A percentile compares a stretch with the other conserved stretches of the same genome.
These are phyloP conservation scores for Busseola fusca DNA, from an alignment of 2,888 invertebrate species.

Conservation along the genomic window DNA sequence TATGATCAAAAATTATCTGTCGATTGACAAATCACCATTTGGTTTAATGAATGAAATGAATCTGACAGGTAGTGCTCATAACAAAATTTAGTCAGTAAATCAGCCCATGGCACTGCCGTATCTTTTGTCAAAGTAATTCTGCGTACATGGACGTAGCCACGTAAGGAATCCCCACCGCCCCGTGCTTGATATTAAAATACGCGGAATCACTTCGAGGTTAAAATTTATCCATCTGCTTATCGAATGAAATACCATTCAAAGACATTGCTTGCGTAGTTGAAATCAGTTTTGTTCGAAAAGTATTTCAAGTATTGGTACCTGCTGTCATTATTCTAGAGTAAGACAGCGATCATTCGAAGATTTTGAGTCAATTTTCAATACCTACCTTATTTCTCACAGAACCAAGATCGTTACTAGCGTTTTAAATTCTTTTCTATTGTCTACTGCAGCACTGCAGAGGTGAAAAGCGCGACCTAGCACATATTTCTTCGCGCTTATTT, in stretches of 20 bases:
- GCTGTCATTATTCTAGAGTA: neutral
- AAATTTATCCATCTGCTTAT: too few species aligned
- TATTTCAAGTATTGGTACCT: conserved; percentile 12
- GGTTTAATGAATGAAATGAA: neutral
- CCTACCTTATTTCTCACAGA: neutral
- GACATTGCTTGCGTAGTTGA: neutral
- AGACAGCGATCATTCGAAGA: neutral
- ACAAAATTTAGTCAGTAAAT: neutral
- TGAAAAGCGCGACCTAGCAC: conserved; percentile 52
- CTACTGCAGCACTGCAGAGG: conserved; percentile 44
- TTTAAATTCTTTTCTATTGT: conserved; percentile 51
- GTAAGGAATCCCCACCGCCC: too few species aligned
- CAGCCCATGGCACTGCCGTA: neutral
- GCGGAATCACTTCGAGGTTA: neutral
- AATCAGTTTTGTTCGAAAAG: conserved; percentile 19
- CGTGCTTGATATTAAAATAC: neutral
- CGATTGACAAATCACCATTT: too few species aligned
- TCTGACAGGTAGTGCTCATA: neutral
- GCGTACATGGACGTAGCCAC: neutral
- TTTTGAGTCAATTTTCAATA: neutral
- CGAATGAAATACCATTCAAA: neutral
- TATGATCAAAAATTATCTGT: too few species aligned
- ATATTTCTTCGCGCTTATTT: conserved; percentile 60
- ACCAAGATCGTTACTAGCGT: conserved; percentile 13
- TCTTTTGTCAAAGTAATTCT: neutral